Evolutionary conservation across 1,140 invertebrate genomes (phyloP).

Genomic region (Agrypnia vestita): DNA sequence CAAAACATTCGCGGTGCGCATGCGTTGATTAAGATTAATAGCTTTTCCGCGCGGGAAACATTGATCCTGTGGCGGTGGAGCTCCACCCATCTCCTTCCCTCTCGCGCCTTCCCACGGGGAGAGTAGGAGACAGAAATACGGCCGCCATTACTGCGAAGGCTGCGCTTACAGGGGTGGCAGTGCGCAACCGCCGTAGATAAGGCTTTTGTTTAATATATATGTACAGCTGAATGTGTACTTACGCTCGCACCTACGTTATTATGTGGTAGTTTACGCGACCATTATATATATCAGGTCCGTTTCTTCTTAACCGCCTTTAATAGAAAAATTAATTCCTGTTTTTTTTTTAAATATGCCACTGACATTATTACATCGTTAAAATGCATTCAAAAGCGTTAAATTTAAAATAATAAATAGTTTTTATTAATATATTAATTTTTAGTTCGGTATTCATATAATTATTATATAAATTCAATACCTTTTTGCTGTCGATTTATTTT

Average conservation of each 20-base stretch:
- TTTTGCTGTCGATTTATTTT: too few species aligned
- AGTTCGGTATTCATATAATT: too few species aligned
- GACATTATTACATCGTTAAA: too few species aligned
- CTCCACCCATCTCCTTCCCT: background rate
- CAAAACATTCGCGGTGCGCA: slow-evolving; percentile 45
- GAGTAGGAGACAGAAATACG: background rate
- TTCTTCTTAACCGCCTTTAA: too few species aligned
- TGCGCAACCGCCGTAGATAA: slow-evolving; percentile 38
- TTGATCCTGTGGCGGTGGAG: slow-evolving; percentile 50
- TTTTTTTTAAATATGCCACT: too few species aligned
- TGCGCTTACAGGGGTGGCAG: background rate
- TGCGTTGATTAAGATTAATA: slow-evolving; percentile 54
- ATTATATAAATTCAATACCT: too few species aligned
- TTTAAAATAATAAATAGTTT: too few species aligned
- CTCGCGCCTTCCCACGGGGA: background rate
- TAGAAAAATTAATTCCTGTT: too few species aligned
- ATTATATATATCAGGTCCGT: too few species aligned
- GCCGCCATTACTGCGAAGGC: slow-evolving; percentile 45
- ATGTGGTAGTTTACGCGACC: too few species aligned
- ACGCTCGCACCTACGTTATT: background rate
- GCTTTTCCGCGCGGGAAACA: slow-evolving; percentile 55
- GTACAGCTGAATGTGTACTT: background rate
- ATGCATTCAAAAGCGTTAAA: too few species aligned
- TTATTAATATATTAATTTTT: too few species aligned
- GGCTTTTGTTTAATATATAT: slow-evolving; percentile 1